Base-by-base conservation (phyloP, 2,797 vertebrate species). In the Enteromius unitaeniatus region DNA sequence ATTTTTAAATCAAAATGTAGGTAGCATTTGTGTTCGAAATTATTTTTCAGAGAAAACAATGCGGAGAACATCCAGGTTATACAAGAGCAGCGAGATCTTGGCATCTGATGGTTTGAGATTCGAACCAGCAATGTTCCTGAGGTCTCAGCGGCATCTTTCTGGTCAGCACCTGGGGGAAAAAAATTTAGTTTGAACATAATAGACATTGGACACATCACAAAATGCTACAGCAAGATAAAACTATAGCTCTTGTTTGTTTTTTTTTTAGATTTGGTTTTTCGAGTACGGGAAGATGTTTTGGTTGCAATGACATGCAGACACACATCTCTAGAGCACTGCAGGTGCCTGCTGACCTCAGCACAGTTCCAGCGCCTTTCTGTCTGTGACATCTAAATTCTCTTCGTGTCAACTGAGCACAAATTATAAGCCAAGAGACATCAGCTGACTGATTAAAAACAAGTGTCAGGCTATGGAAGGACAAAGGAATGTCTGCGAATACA, bases 401-500 rank as follows among this genome's bases (percentile, higher is more conserved):
- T 92, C 91, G 91, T 95, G 93, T 94, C 93, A 94, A 94, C 94
- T 93, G 93, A 92, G 93, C 94, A 95, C 95, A 94, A 95, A 95
- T 95, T 92, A 94, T 93, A 93, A 93, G 89, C 89, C 91, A 90
- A 90, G 93, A 93, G 93, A 95, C 93, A 92, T 92, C 92, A 92
- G 90, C 91, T 93, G 93, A 91, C 93, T 95, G 95, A 95, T 96
- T 96, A 95, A 95, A 95, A 94, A 93, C 94, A 94, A 95, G 94
- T 94, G 94, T 95, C 93, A 94, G 91, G 91, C 90, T 92, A 92
- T 91, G 89, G 92, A 94, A 95, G 95, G 94, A 95, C 95, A 93
- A 94, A 92, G 92, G 92, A 93, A 94, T 89, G 93, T 94, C 92
- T 94, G 93, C 92, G 95, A 93, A 94, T 94, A 94, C 94, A 95